Evolutionary conservation across 2,113 vertebrate species (phyloP), one percentile per base, ranked within the genome.

Genomic region (Panurus biarmicus): DNA sequence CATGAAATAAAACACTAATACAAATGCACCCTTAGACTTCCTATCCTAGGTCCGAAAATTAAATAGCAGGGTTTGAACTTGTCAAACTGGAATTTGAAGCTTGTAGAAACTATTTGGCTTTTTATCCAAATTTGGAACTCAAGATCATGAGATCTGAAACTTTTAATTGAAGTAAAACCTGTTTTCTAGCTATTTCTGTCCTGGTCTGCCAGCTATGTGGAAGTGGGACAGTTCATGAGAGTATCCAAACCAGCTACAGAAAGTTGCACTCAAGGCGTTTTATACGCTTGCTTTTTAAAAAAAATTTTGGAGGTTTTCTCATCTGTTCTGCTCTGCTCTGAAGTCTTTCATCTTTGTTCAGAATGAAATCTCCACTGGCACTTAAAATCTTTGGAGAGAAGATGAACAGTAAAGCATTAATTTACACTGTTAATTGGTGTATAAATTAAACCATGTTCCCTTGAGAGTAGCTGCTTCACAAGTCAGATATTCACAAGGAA

Each of bases 351-450:
- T 95, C 89, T 89, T 89, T 78, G 26, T 44, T 95, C 80, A 67
- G 53, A 95, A 67, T 16, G 13, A 87, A 95, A 75, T 42, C 70
- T 95, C 89, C 36, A 40, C 12, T 54, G 80, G 73, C 77, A 54
- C 40, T 78, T 64, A 87, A 87, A 95, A 75, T 91, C 94, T 84
- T 86, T 58, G 35, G 91, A 95, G 94, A 85, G 36, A 60, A 11
- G 24, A 84, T 84, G 80, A 95, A 81, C 33, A 78, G 70, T 72
- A 82, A 91, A 91, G 61, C 93, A 96, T 81, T 94, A 96, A 94
- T 96, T 96, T 95, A 85, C 89, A 93, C 89, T 79, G 77, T 74
- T 96, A 95, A 96, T 96, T 94, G 89, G 26, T 92, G 80, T 95
- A 93, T 93, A 95, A 96, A 84, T 94, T 95, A 94, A 95, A 74